Evolutionary conservation across 1,140 invertebrate species (phyloP), one percentile per base, ranked within the genome.

Genomic region (Conus ventricosus): DNA sequence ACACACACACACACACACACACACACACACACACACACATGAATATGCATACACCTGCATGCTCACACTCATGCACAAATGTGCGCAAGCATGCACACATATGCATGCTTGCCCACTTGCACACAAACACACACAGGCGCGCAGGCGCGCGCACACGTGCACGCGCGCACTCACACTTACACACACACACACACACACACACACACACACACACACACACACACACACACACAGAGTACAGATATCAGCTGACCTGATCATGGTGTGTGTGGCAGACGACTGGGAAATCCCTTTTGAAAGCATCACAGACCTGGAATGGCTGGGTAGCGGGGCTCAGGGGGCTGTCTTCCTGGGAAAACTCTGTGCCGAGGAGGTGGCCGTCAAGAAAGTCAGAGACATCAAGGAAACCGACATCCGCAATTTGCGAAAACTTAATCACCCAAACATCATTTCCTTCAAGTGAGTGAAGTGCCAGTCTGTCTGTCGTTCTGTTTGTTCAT

Each of bases 251-350:
- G 11, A 63, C 60, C 60, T 11, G 60, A 63, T 20, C 11, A 11
- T 39, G 39, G 57, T 60, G 57, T 60, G 57, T 60, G 10, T 89
- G 92, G 15, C 89, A 95, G 95, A 95, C 93, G 93, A 94, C 83
- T 99, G 98, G 98, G 98, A 99, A 95, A 98, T 99, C 91, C 97
- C 98, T 1, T 99, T 99, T 95, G 98, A 99, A 94, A 96, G 96
- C 15, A 98, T 99, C 87, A 97, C 97, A 80, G 97, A 99, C 91
- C 95, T 99, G 20, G 96, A 98, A 90, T 99, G 98, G 97, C 95
- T 99, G 4, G 99, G 99, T 6, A 98, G 98, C 89, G 99, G 99
- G 51, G 98, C 98, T n/a, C 99, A 99, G 95, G 95, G 99, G 25
- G 98, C 98, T 0, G 99, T 99, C 2, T 99, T 99, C 94, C 97